Base-by-base conservation (phyloP, 2,113 vertebrate species). In the Colinus virginianus region DNA sequence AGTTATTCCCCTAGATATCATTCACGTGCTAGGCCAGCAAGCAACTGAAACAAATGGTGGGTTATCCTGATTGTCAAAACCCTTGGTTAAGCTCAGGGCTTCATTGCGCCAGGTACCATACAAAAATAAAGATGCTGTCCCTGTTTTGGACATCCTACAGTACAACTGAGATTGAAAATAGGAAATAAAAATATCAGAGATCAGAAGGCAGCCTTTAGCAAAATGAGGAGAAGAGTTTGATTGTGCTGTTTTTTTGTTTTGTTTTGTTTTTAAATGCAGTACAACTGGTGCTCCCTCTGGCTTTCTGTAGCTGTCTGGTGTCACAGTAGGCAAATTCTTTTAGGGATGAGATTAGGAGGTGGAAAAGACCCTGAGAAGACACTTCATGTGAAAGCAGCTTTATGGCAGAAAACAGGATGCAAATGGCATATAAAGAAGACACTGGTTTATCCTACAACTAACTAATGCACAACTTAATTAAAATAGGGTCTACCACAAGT, bases 401-500 rank as follows among this genome's bases (percentile, higher is more conserved):
- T 69, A 38, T 5, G 15, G 42, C 78, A 79, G 49, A 79, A 89
- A 82, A 66, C 53, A 55, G 17, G 80, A 43, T 2, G 48, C 32
- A 55, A 69, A 51, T 26, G 32, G 25, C 32, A 30, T 6, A 6
- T 19, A 13, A 84, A 71, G 70, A 43, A 40, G 19, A 58, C 78
- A 64, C 28, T 12, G 4, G 26, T 23, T 93, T 87, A 28, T 45
- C 45, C 36, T 48, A 78, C 48, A 14, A 45, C 45, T 72, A 40
- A 49, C 74, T 79, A 70, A 78, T 71, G 64, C 0, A 2, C 66
- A 69, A 22, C 79, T 91, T 83, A 91, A 87, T 90, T 86, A 25
- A 87, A 93, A 84, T n/a, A 76, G 69, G 78, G 62, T 72, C 92
- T 88, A 45, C 80, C 69, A 61, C 62, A 72, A 92, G 88, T 87